A percentile compares a stretch with the other conserved stretches of the same genome.
phyloP scores from a whole-genome alignment of 2,113 vertebrate genomes.

The Callaeas wilsoni region DNA sequence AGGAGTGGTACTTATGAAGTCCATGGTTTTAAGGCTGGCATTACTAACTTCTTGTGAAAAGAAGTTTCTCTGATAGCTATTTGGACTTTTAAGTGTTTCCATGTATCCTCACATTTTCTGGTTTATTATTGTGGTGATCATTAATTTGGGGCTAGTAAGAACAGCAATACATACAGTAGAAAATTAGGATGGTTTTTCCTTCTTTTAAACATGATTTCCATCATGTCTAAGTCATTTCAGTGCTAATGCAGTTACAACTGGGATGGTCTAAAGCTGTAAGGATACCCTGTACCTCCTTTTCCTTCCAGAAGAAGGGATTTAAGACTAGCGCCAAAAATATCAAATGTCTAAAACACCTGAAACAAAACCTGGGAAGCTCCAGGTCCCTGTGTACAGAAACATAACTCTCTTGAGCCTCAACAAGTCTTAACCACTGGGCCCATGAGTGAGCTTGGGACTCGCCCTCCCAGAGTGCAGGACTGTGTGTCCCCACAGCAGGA shows the following conservation, averaged over 20 bases:
- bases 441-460: accelerated
- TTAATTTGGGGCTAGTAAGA: not conserved
- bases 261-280: not conserved
- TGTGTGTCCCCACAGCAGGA: not conserved
- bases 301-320: not conserved
- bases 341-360: not conserved
- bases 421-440: not conserved
- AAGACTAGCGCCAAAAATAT: not conserved
- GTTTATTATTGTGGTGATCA: not conserved
- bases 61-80: not conserved
- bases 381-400: not conserved
- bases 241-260: not conserved
- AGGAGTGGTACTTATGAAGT: not conserved
- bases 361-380: not conserved
- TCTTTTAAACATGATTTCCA: not conserved
- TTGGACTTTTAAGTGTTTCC: not conserved
- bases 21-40: not conserved
- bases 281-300: not conserved
- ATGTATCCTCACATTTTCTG: not conserved
- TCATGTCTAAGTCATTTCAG: not conserved
- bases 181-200: accelerated
- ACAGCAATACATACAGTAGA: not conserved
- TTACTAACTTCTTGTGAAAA: not conserved
- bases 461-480: accelerated
- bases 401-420: not conserved